Base-by-base conservation (phyloP, 2,113 vertebrate species). In the Odontesthes bonariensis region DNA sequence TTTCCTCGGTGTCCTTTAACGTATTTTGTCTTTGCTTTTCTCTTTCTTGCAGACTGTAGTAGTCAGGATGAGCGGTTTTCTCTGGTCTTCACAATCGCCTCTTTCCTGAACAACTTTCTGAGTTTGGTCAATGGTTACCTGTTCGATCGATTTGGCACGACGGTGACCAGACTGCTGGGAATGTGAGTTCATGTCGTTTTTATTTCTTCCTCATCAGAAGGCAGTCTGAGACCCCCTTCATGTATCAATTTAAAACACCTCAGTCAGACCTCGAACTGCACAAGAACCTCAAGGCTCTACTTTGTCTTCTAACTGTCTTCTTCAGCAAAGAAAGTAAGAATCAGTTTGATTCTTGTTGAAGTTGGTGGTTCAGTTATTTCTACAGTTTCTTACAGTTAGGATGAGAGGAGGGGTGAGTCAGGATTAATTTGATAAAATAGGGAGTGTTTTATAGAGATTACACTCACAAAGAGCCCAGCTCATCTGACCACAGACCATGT, bases 101-200 rank as follows among this genome's bases (percentile, higher is more conserved):
- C 96, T 17, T 97, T 97, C 90, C 94, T 96, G 88, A 97, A 96
- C 90, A 97, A 96, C 91, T 96, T 97, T 70, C 79, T 96, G 79
- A 94, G 86, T 0, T 91, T 98, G 12, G 87, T 94, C 44, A 93
- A 88, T 0, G 96, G 96, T 67, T 95, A 91, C 76, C 14, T 98
- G 63, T 97, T 97, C 1, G 96, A 97, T 77, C 87, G 81, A 19
- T 97, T 96, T 0, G 96, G 97, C 64, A 98, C 97, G 32, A 70
- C 85, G 0, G 77, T 90, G 0, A 92, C 96, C 8, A 94, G 96
- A 23, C 91, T 97, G 54, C 69, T 97, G 2, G 96, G 92, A 65
- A 90, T 94, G 93, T 93, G 72, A 91, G 92, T 88, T 51, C 16
- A 23, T 32, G 8, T 33, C 12, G 5, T 12, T 56, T 38, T 35